A percentile compares a stretch with the other conserved stretches of the same genome.
Evolutionary conservation across 2,888 invertebrate genomes (phyloP).

Genomic region (Salpingus planirostris): DNA sequence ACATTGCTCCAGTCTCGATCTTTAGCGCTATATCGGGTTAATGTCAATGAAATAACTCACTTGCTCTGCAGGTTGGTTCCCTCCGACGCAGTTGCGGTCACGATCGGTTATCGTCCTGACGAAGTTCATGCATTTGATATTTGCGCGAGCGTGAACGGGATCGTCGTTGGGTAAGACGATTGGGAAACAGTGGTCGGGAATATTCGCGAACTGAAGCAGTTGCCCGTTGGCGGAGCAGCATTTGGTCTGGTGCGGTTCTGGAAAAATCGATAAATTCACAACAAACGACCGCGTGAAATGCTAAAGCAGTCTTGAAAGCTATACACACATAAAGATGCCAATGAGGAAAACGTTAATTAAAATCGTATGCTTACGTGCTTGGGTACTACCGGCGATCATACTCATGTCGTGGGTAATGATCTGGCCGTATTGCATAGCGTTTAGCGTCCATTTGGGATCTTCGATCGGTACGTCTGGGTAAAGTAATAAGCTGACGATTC

Average conservation of each 20-base stretch:
- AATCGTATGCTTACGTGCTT: constrained; percentile 56
- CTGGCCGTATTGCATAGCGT: constrained; percentile 74
- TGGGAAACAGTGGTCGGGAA: constrained; percentile 46
- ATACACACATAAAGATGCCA: no score
- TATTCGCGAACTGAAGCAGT: constrained; percentile 40
- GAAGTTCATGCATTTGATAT: constrained; percentile 62
- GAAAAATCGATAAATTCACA: constrained; percentile 12
- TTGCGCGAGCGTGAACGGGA: constrained; percentile 46
- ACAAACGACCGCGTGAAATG: no score
- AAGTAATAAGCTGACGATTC: constrained; percentile 59
- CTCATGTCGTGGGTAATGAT: constrained; percentile 75
- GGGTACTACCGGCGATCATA: constrained; percentile 60
- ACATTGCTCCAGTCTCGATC: no score
- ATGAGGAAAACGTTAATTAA: not conserved
- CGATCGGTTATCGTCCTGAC: constrained; percentile 60
- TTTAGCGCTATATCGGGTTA: no score
- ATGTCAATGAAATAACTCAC: no score
- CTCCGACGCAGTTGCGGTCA: constrained; percentile 55
- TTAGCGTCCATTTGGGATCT: constrained; percentile 65
- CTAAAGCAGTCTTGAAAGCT: no score
- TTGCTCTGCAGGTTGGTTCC: constrained; percentile 60
- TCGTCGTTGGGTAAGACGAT: constrained; percentile 48
- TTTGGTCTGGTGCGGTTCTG: constrained; percentile 50
- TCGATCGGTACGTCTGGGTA: constrained; percentile 63
- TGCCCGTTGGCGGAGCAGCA: constrained; percentile 56